Percentiles rank a stretch among this genome's conserved stretches.
Conservation (phyloP, 2,113 vertebrate species). For the Grammomys surdaster region DNA sequence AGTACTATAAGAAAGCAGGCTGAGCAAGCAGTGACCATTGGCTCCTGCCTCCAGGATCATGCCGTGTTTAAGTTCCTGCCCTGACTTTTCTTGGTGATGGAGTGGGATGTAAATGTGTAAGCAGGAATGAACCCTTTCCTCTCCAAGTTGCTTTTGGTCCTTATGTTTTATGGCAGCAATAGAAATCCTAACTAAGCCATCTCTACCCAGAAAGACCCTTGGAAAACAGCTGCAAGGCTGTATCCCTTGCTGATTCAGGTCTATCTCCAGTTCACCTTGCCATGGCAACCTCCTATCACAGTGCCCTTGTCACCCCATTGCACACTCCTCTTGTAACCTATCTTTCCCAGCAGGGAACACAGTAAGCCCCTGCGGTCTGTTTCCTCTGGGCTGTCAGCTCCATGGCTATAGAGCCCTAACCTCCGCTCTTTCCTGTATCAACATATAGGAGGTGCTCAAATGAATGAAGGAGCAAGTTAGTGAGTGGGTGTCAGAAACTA, state of each 20-base stretch:
- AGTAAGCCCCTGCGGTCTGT: background rate
- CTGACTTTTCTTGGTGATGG: background rate
- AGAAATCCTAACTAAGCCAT: background rate
- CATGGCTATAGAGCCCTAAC: background rate
- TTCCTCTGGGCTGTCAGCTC: background rate
- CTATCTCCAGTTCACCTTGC: background rate
- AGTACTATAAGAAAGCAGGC: background rate
- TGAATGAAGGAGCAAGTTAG: background rate
- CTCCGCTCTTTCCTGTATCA: background rate
- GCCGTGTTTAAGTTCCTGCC: background rate
- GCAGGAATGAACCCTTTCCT: background rate
- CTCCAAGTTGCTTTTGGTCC: background rate
- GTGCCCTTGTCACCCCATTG: too few relatives aligned
- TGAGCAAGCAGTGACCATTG: background rate
- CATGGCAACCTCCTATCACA: too few relatives aligned
- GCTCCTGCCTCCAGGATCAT: background rate
- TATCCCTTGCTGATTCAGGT: background rate
- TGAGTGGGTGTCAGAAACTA: background rate
- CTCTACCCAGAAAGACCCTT: background rate
- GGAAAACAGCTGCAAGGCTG: background rate
- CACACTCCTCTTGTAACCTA: background rate
- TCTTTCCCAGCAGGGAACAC: accelerated
- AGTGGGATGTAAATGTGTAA: background rate
- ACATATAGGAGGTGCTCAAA: background rate
- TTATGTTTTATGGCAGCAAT: background rate